phyloP scores from a whole-genome alignment of 1,140 invertebrate genomes.

The Drosophila sproati region DNA sequence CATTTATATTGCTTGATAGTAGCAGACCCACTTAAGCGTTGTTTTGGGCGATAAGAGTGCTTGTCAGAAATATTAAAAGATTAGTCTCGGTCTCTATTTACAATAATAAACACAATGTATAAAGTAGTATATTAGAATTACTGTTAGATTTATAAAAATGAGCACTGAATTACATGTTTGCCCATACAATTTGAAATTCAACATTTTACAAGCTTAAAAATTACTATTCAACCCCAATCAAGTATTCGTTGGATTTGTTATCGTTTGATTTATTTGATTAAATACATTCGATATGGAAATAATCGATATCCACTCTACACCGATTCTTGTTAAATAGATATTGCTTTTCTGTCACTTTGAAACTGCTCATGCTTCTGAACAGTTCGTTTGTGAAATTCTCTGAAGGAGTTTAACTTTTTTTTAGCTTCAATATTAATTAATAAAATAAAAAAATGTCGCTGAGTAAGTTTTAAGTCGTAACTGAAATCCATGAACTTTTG shows the following conservation, averaged over 20 bases:
- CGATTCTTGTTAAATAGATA: too few species aligned
- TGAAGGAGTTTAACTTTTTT: too few species aligned
- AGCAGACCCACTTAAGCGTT: neutral
- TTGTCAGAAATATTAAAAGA: constrained; percentile 7
- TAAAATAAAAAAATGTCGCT: neutral
- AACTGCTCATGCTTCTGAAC: too few species aligned
- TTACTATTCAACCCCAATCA: too few species aligned
- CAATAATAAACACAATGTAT: constrained; percentile 4
- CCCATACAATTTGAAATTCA: too few species aligned
- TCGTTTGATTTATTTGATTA: too few species aligned
- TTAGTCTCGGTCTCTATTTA: neutral
- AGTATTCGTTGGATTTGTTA: too few species aligned
- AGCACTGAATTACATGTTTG: too few species aligned
- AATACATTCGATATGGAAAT: too few species aligned
- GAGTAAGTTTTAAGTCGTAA: neutral
- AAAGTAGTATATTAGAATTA: neutral
- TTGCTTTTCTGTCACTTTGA: too few species aligned
- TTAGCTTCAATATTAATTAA: neutral
- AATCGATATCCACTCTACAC: too few species aligned
- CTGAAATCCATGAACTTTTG: neutral
- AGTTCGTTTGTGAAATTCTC: too few species aligned
- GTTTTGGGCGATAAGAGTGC: constrained; percentile 1
- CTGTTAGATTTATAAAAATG: neutral
- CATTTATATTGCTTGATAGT: neutral
- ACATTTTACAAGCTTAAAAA: neutral